Base-by-base conservation (phyloP, 2,888 invertebrate species). In the Galerucella calmariensis region DNA sequence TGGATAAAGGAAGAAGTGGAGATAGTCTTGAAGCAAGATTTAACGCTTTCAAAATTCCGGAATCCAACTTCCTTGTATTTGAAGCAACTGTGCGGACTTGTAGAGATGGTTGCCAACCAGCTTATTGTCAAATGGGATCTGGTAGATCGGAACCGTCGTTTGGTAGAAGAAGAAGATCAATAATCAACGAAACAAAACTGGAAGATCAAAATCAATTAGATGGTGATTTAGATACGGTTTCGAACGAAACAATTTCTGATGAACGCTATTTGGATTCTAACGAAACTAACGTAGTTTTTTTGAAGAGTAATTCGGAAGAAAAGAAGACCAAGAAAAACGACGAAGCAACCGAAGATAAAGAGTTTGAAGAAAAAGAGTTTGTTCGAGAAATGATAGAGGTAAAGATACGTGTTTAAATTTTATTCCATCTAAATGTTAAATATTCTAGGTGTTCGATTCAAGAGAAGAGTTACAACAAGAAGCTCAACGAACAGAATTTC, bases 1-100 rank as follows among this genome's bases (percentile, higher is more conserved):
- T 97, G 80, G 96, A 96, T 85, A 93, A 95, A 83, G 92, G 95
- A 0, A 91, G 97, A 35, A 95, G 92, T 82, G 94, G 95, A 0
- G 96, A 96, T 84, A 95, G 95, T 4, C 88, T 97, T 69, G 96
- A 97, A 89, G 96, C 97, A 0, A 91, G 96, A 82, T 97, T 97
- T 86, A 96, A 97, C 86, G 97, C 97, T 0, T 97, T 97, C 85
- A 97, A 97, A 88, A 96, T 97, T 79, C 97, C 97, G 0, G 97
- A 97, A 88, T 97, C 97, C 0, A 97, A 97, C 87, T 96, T 96
- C 90, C 88, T 97, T 80, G 95, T 97, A 0, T 97, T 97, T 83
- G 97, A 97, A 88, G 97, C 97, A 0, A 97, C 95, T 0, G 97
- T 97, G 0, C 89, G 95, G 73, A 95, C 96, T 0, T 97, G 97